phyloP scores from a whole-genome alignment of 2,113 vertebrate species.

The Chaetodon auriga region DNA sequence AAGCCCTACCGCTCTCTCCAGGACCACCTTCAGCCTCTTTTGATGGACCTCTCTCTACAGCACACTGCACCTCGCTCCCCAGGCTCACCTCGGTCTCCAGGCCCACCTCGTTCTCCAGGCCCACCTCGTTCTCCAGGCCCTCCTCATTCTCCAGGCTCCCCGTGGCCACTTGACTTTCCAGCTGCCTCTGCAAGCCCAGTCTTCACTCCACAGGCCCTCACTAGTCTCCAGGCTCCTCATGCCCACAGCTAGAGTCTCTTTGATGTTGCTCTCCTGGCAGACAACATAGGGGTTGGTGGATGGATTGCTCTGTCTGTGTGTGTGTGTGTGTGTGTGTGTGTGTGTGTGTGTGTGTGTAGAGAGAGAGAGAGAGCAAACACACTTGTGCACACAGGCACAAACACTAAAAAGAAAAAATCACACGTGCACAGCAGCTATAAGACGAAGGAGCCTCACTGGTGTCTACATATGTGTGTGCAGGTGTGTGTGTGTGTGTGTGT shows the following conservation, averaged over 20 bases:
- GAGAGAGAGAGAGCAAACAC: conserved; percentile 22
- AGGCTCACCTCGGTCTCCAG: conserved; percentile 40
- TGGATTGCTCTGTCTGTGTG: conserved; percentile 43
- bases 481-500: conserved; percentile 22
- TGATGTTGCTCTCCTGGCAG: conserved; percentile 80
- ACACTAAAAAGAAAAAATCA: conserved; percentile 39
- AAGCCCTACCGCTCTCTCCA: conserved; percentile 35
- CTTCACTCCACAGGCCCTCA: conserved; percentile 53
- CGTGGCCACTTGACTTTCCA: conserved; percentile 65
- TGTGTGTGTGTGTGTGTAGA: conserved; percentile 36
- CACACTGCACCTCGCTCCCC: conserved; percentile 38
- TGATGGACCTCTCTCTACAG: conserved; percentile 26
- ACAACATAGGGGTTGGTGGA: conserved; percentile 73
- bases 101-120: conserved; percentile 48
- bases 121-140: conserved; percentile 42
- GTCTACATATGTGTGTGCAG: conserved; percentile 3
- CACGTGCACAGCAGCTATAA: conserved; percentile 52
- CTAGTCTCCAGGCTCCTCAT: conserved; percentile 77
- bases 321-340: conserved; percentile 39
- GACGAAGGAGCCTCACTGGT: conserved; percentile 49
- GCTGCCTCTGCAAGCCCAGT: conserved; percentile 62
- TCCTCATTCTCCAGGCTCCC: conserved; percentile 68
- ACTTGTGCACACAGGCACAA: conserved; percentile 32
- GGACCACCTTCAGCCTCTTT: conserved; percentile 60
- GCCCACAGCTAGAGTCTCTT: conserved; percentile 80